Percentiles rank a stretch among this genome's conserved stretches.
Conservation (phyloP, 2,113 vertebrate species). For the Zeus faber region DNA sequence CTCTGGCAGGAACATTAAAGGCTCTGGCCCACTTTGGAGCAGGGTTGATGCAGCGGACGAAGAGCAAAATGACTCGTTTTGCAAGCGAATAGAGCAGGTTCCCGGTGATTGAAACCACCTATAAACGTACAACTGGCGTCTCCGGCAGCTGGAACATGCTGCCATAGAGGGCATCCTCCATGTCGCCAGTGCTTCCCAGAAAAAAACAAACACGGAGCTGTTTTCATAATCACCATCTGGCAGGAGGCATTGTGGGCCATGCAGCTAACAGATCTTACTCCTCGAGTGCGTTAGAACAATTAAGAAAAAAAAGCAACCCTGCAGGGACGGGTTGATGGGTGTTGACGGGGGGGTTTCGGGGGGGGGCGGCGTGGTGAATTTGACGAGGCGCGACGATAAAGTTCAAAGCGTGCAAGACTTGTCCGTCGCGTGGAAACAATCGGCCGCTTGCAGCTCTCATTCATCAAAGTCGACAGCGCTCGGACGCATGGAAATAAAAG, state of each 20-base stretch:
- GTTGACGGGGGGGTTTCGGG: background rate
- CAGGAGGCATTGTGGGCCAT: slow-evolving; percentile 13
- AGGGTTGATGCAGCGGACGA: too few species aligned
- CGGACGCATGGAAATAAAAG: slow-evolving; percentile 66
- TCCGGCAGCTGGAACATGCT: too few species aligned
- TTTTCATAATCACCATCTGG: slow-evolving; percentile 27
- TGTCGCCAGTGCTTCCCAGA: too few species aligned
- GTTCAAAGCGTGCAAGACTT: slow-evolving; percentile 61
- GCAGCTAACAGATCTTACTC: slow-evolving; percentile 17
- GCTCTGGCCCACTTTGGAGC: too few species aligned
- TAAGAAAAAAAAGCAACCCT: background rate
- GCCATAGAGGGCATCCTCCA: too few species aligned
- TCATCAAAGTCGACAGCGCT: slow-evolving; percentile 73
- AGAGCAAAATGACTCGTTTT: too few species aligned
- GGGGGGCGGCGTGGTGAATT: slow-evolving; percentile 18
- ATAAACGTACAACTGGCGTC: too few species aligned
- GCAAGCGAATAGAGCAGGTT: too few species aligned
- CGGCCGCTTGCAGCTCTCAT: slow-evolving; percentile 62
- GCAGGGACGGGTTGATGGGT: background rate
- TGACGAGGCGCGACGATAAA: slow-evolving; percentile 47
- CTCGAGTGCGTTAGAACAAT: slow-evolving; percentile 31
- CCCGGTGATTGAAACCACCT: too few species aligned
- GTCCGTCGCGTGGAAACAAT: slow-evolving; percentile 63
- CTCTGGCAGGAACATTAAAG: too few species aligned
- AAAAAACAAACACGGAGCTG: too few species aligned